phyloP scores from a whole-genome alignment of 2,888 invertebrate species.

The Chymomyza fuscimana region DNA sequence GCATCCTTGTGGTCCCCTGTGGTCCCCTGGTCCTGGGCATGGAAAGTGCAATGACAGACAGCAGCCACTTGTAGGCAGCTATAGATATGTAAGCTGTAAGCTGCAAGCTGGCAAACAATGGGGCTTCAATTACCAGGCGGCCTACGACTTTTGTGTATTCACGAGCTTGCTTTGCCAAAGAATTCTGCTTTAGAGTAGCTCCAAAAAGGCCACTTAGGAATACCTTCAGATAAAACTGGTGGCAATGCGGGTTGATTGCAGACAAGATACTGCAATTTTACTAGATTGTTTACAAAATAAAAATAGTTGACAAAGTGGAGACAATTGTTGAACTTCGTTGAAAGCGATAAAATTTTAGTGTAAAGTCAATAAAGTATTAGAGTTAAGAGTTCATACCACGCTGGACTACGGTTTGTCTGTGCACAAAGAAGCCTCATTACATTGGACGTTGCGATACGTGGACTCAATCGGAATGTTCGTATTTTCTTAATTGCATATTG shows the following conservation, averaged over 20 bases:
- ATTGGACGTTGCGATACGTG: no score
- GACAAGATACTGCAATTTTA: conserved; percentile 16
- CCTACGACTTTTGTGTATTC: conserved; percentile 37
- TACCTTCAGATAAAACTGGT: conserved; percentile 3
- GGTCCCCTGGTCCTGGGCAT: conserved; percentile 17
- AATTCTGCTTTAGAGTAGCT: neutral
- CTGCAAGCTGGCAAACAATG: conserved; percentile 42
- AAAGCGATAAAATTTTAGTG: neutral
- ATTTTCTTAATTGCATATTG: no score
- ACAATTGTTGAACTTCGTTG: conserved; percentile 1
- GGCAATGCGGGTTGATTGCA: conserved; percentile 20
- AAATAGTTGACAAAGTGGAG: neutral
- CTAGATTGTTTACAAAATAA: neutral
- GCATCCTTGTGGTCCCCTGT: neutral
- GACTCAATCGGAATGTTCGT: no score
- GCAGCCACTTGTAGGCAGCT: conserved; percentile 12
- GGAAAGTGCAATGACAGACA: conserved; percentile 42
- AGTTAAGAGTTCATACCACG: no score
- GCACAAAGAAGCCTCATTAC: no score
- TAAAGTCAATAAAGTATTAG: conserved; percentile 3
- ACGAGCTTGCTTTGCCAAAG: conserved; percentile 1
- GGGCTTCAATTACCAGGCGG: conserved; percentile 44
- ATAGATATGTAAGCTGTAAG: conserved; percentile 13
- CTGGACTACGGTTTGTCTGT: no score
- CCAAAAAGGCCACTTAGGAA: conserved; percentile 13